Conservation (phyloP, 2,113 vertebrate genomes). For the Ciconia boyciana region DNA sequence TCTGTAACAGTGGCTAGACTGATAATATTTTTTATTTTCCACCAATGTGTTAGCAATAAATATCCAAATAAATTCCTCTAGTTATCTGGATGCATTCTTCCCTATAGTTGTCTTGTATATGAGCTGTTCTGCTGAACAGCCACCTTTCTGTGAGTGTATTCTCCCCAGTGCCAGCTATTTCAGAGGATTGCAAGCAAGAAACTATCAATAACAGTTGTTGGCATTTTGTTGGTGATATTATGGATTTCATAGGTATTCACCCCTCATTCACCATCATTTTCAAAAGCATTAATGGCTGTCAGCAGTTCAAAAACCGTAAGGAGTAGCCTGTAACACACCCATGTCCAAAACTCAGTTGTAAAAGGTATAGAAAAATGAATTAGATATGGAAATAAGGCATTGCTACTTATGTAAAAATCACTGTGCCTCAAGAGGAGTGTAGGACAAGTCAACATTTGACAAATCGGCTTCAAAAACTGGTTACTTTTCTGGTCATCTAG, state of each 20-base stretch:
- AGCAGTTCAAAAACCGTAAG: not conserved
- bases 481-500: not conserved
- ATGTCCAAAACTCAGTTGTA: not conserved
- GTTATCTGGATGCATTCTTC: not conserved
- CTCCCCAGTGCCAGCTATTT: not conserved
- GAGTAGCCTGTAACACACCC: not conserved
- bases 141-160: accelerated
- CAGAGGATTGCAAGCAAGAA: not conserved
- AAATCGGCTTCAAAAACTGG: not conserved
- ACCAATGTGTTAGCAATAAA: not conserved
- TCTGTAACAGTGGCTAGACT: not conserved
- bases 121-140: not conserved
- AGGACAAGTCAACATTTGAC: not conserved
- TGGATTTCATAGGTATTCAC: not conserved
- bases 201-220: not conserved
- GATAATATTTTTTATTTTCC: not conserved
- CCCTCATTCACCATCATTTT: not conserved
- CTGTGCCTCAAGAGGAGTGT: no score
- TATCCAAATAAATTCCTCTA: not conserved
- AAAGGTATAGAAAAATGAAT: not conserved
- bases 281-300: not conserved
- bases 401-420: not conserved
- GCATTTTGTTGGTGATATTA: not conserved
- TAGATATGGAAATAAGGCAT: not conserved
- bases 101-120: not conserved